Conservation (phyloP, 2,113 vertebrate species). For the Sinocyclocheilus rhinocerous region DNA sequence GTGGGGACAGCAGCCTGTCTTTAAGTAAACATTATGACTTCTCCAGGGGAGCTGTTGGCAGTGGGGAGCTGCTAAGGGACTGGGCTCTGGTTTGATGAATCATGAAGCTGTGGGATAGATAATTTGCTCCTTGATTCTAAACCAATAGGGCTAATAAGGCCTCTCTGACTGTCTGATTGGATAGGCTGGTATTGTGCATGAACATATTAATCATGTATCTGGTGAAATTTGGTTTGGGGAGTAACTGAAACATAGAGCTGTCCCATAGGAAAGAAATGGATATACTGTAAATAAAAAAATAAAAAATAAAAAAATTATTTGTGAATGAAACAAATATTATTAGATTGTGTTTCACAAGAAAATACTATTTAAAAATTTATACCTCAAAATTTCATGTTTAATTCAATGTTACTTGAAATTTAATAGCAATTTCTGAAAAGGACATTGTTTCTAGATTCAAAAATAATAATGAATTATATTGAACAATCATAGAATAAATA, state of each 20-base stretch:
- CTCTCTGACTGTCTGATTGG: constrained; percentile 74
- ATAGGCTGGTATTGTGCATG: constrained; percentile 54
- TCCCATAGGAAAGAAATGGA: neutral
- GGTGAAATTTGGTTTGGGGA: neutral
- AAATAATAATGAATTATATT: too few relatives aligned
- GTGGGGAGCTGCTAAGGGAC: constrained; percentile 47
- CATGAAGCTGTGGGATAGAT: constrained; percentile 66
- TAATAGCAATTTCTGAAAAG: too few relatives aligned
- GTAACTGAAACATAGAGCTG: neutral
- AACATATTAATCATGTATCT: constrained; percentile 7
- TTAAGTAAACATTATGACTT: constrained; percentile 78
- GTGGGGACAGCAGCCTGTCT: constrained; percentile 69
- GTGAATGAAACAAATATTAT: too few relatives aligned
- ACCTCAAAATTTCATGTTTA: too few relatives aligned
- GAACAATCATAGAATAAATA: too few relatives aligned
- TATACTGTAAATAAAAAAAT: neutral
- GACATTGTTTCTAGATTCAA: too few relatives aligned
- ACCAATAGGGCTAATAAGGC: constrained; percentile 75
- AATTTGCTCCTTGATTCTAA: constrained; percentile 78
- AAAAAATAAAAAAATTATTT: neutral
- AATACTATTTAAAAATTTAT: too few relatives aligned
- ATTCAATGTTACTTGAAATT: too few relatives aligned
- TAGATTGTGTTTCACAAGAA: neutral
- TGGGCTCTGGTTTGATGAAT: constrained; percentile 71
- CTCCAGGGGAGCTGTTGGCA: constrained; percentile 57